These are phyloP conservation scores for Drosophila bipectinata DNA, from an alignment of 1,140 invertebrate species.

Conservation along the genomic window DNA sequence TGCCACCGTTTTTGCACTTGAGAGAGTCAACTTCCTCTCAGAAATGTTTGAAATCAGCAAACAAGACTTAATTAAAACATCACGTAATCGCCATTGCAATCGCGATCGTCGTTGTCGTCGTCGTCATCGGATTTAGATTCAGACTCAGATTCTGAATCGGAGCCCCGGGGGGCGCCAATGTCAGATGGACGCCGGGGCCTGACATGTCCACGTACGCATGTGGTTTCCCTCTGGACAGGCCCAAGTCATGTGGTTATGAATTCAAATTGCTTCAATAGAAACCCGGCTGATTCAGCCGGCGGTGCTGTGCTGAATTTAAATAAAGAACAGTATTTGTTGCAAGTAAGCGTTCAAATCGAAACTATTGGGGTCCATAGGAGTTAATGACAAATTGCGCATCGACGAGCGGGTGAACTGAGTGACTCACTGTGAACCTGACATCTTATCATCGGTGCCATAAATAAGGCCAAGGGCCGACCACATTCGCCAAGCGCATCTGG, in stretches of 20 bases:
- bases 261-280: conserved; percentile 58
- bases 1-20: conserved; percentile 35
- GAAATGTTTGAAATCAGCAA: conserved; percentile 44
- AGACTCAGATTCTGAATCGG: conserved; percentile 16
- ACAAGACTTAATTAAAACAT: conserved; percentile 77
- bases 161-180: conserved; percentile 47
- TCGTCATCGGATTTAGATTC: conserved; percentile 2
- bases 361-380: conserved; percentile 26
- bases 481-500: conserved; percentile 6
- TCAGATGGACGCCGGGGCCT: conserved; percentile 22
- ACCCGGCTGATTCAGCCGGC: conserved; percentile 55
- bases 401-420: conserved; percentile 44
- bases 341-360: neutral
- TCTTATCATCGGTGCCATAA: conserved; percentile 72
- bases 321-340: conserved; percentile 24
- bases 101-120: conserved; percentile 16
- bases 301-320: conserved; percentile 51
- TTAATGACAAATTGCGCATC: conserved; percentile 50
- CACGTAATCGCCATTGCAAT: conserved; percentile 70
- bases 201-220: conserved; percentile 57
- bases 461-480: conserved; percentile 53
- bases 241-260: conserved; percentile 55
- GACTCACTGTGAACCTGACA: conserved; percentile 58
- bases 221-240: conserved; percentile 31
- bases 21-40: conserved; percentile 6